Evolutionary conservation across 2,888 invertebrate species (phyloP).

Genomic region (Aspidiotus destructor): DNA sequence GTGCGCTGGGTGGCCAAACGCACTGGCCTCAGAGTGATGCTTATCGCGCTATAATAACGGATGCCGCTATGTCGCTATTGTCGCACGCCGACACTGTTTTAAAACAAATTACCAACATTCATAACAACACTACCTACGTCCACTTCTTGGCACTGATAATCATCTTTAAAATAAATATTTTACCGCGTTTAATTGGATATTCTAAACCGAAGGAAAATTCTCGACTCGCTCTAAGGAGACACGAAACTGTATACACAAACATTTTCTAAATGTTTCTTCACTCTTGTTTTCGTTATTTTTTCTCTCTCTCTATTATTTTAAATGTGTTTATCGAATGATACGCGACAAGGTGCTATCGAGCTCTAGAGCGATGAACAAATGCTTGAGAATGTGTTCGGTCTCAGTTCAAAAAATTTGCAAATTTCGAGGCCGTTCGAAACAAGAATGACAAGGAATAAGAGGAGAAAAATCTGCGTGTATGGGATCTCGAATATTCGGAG

Average conservation of each 20-base stretch:
- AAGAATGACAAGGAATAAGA: too few species aligned
- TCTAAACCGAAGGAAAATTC: constrained; percentile 1
- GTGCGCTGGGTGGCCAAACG: constrained; percentile 27
- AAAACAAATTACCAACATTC: constrained; percentile 31
- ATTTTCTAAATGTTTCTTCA: neutral
- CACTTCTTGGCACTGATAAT: constrained; percentile 28
- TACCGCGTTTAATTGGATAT: constrained; percentile 28
- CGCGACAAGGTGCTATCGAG: too few species aligned
- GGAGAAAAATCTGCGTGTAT: too few species aligned
- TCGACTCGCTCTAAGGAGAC: neutral
- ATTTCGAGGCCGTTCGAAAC: too few species aligned
- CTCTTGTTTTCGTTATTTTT: constrained; percentile 1
- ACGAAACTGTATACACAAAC: neutral
- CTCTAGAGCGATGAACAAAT: too few species aligned
- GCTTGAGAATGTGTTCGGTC: too few species aligned
- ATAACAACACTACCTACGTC: constrained; percentile 30
- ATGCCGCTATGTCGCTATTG: constrained; percentile 20
- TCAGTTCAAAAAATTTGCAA: too few species aligned
- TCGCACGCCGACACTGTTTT: constrained; percentile 28
- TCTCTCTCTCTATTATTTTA: neutral
- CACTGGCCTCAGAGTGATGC: constrained; percentile 9
- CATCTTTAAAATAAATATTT: constrained; percentile 23
- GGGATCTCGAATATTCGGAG: too few species aligned
- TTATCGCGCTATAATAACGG: constrained; percentile 28
- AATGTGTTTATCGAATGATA: too few species aligned